These are phyloP conservation scores for Drosophila stalkeri DNA, from an alignment of 2,888 invertebrate species.

Conservation along the genomic window DNA sequence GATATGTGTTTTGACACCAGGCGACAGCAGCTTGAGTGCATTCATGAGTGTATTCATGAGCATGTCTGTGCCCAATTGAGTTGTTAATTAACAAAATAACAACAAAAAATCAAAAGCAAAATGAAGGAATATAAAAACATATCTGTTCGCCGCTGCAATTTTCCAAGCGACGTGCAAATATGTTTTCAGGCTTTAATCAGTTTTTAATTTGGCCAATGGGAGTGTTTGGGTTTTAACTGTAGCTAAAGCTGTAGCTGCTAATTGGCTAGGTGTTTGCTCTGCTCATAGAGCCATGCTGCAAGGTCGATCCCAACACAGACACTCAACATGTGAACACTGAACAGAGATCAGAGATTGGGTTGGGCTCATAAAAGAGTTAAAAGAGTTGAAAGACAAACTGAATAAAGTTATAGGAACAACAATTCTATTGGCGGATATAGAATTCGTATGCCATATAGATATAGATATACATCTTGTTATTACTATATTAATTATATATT, in stretches of 20 bases:
- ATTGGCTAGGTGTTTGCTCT: neutral
- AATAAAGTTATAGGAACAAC: neutral
- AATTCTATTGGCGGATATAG: neutral
- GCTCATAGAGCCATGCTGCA: constrained; percentile 27
- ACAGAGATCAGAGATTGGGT: constrained; percentile 23
- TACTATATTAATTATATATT: too few species aligned
- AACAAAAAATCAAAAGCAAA: neutral
- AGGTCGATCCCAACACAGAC: constrained; percentile 22
- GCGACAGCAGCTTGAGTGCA: constrained; percentile 19
- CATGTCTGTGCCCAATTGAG: constrained; percentile 60
- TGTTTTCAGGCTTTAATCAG: constrained; percentile 43
- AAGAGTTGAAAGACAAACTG: neutral
- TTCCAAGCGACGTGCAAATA: constrained; percentile 63
- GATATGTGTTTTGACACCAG: constrained; percentile 78
- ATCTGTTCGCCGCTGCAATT: constrained; percentile 28
- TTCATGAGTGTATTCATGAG: constrained; percentile 40
- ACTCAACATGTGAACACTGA: constrained; percentile 18
- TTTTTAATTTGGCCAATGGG: constrained; percentile 55
- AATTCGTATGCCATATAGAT: too few species aligned
- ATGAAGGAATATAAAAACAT: constrained; percentile 35
- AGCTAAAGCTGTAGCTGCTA: neutral
- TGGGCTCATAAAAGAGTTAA: neutral
- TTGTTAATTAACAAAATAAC: constrained; percentile 69
- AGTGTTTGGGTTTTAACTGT: constrained; percentile 14
- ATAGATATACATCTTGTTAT: too few species aligned